These are phyloP conservation scores for Drosophila mettleri DNA, from an alignment of 2,888 invertebrate species.

Conservation along the genomic window DNA sequence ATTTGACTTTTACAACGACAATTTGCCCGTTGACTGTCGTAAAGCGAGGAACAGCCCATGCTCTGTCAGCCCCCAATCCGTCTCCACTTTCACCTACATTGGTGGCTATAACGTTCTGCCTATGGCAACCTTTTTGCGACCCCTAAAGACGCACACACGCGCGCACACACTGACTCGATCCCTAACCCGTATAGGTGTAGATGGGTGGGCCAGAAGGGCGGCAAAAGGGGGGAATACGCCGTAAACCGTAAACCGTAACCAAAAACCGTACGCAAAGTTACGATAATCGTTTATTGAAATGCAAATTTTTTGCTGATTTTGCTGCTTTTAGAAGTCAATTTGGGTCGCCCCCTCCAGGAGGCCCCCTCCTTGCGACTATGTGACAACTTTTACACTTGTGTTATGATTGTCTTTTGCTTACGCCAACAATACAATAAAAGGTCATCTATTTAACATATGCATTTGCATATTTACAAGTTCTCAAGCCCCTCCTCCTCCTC, in stretches of 20 bases:
- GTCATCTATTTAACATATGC: slow-evolving; percentile 63
- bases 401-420: slow-evolving; percentile 63
- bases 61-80: not conserved
- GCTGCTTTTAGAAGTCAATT: slow-evolving; percentile 83
- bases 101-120: slow-evolving; percentile 33
- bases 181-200: slow-evolving; percentile 33
- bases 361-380: slow-evolving; percentile 27
- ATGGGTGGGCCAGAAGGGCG: slow-evolving; percentile 7
- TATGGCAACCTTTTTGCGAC: slow-evolving; percentile 56
- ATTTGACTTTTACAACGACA: slow-evolving; percentile 78
- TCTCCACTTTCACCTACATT: not conserved
- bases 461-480: slow-evolving; percentile 64
- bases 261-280: slow-evolving; percentile 79
- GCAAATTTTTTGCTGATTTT: slow-evolving; percentile 85
- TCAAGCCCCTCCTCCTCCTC: not conserved
- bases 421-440: slow-evolving; percentile 61
- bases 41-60: slow-evolving; percentile 45
- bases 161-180: slow-evolving; percentile 41
- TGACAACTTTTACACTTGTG: slow-evolving; percentile 68
- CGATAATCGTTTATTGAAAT: slow-evolving; percentile 85
- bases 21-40: slow-evolving; percentile 72
- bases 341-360: slow-evolving; percentile 40
- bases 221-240: slow-evolving; percentile 24
- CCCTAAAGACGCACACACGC: slow-evolving; percentile 39
- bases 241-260: slow-evolving; percentile 70